Evolutionary conservation across 1,140 invertebrate genomes (phyloP).

Genomic region (Artemia franciscana): DNA sequence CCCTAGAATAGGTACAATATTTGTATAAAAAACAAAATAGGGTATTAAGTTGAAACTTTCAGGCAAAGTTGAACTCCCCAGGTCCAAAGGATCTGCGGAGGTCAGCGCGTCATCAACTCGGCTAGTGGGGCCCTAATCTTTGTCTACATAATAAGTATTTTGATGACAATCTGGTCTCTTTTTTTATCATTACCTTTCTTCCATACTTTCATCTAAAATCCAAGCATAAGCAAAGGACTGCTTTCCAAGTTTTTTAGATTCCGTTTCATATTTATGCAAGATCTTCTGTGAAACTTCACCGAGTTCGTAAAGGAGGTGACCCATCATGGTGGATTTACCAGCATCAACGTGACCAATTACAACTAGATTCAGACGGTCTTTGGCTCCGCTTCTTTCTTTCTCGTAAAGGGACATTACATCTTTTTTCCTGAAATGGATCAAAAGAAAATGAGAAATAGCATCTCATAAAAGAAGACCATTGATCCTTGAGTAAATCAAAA

Average conservation of each 20-base stretch:
- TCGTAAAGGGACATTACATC: constrained; percentile 31
- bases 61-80: too few relatives aligned
- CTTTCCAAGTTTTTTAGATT: constrained; percentile 92
- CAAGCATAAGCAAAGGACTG: constrained; percentile 96
- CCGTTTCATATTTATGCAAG: constrained; percentile 94
- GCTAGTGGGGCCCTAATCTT: too few relatives aligned
- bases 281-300: constrained; percentile 70
- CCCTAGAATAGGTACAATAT: too few relatives aligned
- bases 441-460: constrained; percentile 1
- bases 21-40: too few relatives aligned
- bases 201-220: constrained; percentile 96
- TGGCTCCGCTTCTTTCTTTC: constrained; percentile 40
- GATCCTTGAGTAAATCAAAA: not conserved
- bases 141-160: too few relatives aligned
- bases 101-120: too few relatives aligned
- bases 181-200: constrained; percentile 55
- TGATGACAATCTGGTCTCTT: too few relatives aligned
- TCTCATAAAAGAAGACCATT: constrained; percentile 3
- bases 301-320: constrained; percentile 67
- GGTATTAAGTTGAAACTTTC: too few relatives aligned
- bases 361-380: constrained; percentile 75
- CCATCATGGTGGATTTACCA: constrained; percentile 94
- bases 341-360: constrained; percentile 98
- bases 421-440: constrained; percentile 12
- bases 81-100: too few relatives aligned